Base-by-base conservation (phyloP, 2,113 vertebrate species). In the Clarias macrocephalus region DNA sequence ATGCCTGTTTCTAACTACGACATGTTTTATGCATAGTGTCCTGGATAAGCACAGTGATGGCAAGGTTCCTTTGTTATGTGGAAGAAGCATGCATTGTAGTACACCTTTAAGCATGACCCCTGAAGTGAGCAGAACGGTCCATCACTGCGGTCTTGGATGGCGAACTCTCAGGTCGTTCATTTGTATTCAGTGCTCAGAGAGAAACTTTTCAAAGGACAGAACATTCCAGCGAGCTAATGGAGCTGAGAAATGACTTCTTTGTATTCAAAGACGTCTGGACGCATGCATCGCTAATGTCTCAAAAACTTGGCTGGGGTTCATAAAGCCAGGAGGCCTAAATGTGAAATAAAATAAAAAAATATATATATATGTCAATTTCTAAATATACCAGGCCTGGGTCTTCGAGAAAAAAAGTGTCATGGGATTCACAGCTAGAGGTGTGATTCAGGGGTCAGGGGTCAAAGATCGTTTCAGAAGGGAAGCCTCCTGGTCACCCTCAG, bases 391-490 rank as follows among this genome's bases (percentile, higher is more conserved):
- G 16, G 33, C 60, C 59, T n/a, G 19, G 77, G 62, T 70, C 68
- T 73, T 54, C 37, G 33, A 8, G 10, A 72, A 73, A 76, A 79
- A 88, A 86, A 73, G 9, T 91, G 80, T 83, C 86, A 79, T 82
- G 15, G 13, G 59, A 84, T 54, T 42, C 63, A 84, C 59, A 23
- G 37, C 18, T 59, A 13, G 10, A 15, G 13, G 37, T 52, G 81
- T 60, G n/a, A 66, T 88, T 56, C 84, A 91, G 81, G 77, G 92
- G 92, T 90, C 89, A 80, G 75, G 77, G 87, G 90, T 66, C 25
- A 88, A 84, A 88, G 82, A 86, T 82, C 9, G 76, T 10, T 30
- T 75, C 80, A 77, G 16, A 54, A 65, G 62, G 77, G 60, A 80
- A 84, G 63, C 30, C 30, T 65, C 85, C 48, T 30, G 30, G 21